Percentiles rank a stretch among this genome's conserved stretches.
These are phyloP conservation scores for Pegea sp. DNA, from an alignment of 23 tunicate genomes.

Conservation along the genomic window DNA sequence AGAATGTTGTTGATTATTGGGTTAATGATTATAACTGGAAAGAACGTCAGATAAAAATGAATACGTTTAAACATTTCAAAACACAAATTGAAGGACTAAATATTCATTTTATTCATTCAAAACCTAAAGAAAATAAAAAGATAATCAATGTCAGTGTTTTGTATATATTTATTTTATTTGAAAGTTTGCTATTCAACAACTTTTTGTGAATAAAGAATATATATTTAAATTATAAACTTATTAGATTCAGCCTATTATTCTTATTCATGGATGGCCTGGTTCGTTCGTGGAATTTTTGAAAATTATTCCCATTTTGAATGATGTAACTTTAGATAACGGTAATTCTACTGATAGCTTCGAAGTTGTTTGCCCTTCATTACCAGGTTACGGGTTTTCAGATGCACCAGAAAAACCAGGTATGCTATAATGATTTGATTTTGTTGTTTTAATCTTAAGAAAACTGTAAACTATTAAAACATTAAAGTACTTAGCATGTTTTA, in stretches of 20 bases:
- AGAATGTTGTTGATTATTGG: constrained; percentile 50
- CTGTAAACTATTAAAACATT: too few relatives aligned
- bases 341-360: too few relatives aligned
- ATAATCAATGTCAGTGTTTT: too few relatives aligned
- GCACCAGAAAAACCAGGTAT: constrained; percentile 61
- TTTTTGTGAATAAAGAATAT: too few relatives aligned
- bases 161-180: neutral
- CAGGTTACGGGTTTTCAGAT: constrained; percentile 88
- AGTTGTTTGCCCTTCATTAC: constrained; percentile 65
- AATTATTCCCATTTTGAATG: constrained; percentile 42
- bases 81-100: constrained; percentile 75
- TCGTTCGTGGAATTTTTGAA: constrained; percentile 50
- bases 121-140: too few relatives aligned
- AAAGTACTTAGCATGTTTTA: too few relatives aligned
- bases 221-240: too few relatives aligned
- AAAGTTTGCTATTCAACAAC: neutral
- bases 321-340: constrained; percentile 12
- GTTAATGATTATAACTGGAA: constrained; percentile 46
- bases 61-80: constrained; percentile 41
- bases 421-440: too few relatives aligned
- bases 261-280: constrained; percentile 91
- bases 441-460: too few relatives aligned
- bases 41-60: constrained; percentile 41
- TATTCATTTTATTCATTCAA: constrained; percentile 63
- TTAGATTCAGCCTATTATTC: constrained; percentile 9